phyloP scores from a whole-genome alignment of 2,797 vertebrate genomes.

The Adrianichthys oophorus region DNA sequence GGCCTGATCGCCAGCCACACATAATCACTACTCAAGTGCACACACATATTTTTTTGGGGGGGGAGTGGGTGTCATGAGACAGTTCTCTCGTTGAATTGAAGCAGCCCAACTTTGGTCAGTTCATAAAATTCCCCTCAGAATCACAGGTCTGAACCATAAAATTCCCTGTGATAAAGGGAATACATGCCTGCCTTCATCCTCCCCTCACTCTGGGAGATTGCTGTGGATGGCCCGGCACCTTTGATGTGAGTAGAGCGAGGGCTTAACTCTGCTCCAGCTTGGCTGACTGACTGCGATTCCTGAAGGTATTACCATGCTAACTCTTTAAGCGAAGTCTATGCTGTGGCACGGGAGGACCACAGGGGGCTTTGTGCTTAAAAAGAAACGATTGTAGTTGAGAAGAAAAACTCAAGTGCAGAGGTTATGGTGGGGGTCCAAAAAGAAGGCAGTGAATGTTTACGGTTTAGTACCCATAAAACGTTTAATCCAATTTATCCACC shows the following conservation, averaged over 20 bases:
- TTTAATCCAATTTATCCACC: constrained; percentile 38
- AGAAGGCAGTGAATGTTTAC: constrained; percentile 14
- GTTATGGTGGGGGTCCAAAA: constrained; percentile 14
- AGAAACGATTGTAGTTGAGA: constrained; percentile 13
- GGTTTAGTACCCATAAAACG: constrained; percentile 7
- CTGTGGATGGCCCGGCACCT: constrained; percentile 53
- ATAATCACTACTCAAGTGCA: constrained; percentile 2
- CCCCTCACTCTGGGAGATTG: constrained; percentile 45
- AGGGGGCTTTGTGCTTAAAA: constrained; percentile 38
- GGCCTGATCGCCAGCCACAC: constrained; percentile 22
- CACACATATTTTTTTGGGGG: neutral
- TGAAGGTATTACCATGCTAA: constrained; percentile 67
- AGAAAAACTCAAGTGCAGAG: constrained; percentile 13
- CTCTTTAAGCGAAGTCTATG: constrained; percentile 56
- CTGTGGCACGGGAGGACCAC: constrained; percentile 39
- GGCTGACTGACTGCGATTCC: constrained; percentile 56
- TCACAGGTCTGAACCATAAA: constrained; percentile 68
- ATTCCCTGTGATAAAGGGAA: constrained; percentile 67
- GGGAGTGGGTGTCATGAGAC: constrained; percentile 56
- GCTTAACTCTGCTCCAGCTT: constrained; percentile 61
- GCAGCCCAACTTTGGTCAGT: constrained; percentile 61
- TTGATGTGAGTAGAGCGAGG: constrained; percentile 64
- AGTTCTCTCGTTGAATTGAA: constrained; percentile 60
- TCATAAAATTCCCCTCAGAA: constrained; percentile 68
- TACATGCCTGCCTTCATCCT: constrained; percentile 44